phyloP scores from a whole-genome alignment of 2,888 invertebrate genomes.

The Esperia sulphurella region DNA sequence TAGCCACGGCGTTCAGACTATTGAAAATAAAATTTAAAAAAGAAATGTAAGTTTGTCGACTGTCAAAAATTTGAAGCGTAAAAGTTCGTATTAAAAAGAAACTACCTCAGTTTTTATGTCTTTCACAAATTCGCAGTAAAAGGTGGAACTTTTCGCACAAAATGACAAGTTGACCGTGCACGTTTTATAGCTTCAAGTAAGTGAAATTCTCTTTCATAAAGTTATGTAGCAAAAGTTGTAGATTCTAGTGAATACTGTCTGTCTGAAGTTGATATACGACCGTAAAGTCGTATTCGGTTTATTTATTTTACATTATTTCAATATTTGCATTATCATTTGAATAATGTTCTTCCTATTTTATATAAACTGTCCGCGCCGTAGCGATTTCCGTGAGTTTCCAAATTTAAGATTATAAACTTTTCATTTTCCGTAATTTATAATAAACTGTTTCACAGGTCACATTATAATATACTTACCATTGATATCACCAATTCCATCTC shows the following conservation, averaged over 20 bases:
- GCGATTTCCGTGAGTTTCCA: too few species aligned
- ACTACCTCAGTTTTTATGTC: not conserved
- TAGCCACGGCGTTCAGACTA: too few species aligned
- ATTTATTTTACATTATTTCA: too few species aligned
- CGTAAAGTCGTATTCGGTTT: too few species aligned
- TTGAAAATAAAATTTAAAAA: too few species aligned
- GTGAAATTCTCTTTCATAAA: not conserved
- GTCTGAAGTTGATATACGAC: not conserved
- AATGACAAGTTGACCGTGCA: not conserved
- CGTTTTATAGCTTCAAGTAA: not conserved
- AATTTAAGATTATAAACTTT: too few species aligned
- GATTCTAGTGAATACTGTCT: not conserved
- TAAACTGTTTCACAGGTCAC: too few species aligned
- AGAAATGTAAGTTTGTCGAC: too few species aligned
- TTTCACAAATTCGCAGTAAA: not conserved
- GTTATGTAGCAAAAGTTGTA: not conserved
- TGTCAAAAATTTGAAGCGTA: not conserved
- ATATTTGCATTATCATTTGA: too few species aligned
- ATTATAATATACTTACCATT: conserved; percentile 49
- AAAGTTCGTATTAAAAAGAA: conserved; percentile 1
- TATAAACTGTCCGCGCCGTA: too few species aligned
- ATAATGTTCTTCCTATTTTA: too few species aligned
- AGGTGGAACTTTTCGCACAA: not conserved
- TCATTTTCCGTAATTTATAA: too few species aligned
- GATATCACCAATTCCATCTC: conserved; percentile 84